Conservation (phyloP, 2,797 vertebrate species). For the Sarcoramphus papa region DNA sequence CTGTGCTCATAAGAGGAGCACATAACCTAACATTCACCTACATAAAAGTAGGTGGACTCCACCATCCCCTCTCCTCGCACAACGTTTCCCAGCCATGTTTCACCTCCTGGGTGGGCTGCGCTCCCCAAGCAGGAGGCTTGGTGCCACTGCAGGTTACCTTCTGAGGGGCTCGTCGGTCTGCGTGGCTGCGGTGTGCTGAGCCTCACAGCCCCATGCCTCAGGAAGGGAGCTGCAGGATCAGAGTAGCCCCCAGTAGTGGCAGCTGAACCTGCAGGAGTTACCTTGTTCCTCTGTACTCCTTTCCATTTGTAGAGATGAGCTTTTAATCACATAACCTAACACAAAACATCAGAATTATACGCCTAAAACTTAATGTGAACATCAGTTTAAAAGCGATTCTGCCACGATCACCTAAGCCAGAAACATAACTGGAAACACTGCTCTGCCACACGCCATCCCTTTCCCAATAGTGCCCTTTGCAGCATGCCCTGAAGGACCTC, state of each 20-base stretch:
- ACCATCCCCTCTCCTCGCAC: fast-evolving
- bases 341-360: neutral
- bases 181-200: fast-evolving
- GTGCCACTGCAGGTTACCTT: neutral
- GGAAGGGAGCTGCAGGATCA: neutral
- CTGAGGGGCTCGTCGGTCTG: neutral
- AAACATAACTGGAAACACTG: neutral
- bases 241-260: neutral
- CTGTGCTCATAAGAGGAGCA: neutral
- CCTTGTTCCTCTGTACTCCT: neutral
- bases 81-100: neutral
- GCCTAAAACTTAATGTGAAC: neutral
- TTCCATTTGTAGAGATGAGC: neutral
- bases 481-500: neutral
- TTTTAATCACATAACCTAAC: neutral
- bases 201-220: fast-evolving
- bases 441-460: neutral
- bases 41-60: fast-evolving
- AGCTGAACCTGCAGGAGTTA: neutral
- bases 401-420: neutral
- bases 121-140: fast-evolving
- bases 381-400: neutral
- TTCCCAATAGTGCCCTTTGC: neutral
- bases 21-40: neutral
- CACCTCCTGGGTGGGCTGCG: neutral